Conservation (phyloP, 2,888 invertebrate genomes). For the Helobdella robusta region DNA sequence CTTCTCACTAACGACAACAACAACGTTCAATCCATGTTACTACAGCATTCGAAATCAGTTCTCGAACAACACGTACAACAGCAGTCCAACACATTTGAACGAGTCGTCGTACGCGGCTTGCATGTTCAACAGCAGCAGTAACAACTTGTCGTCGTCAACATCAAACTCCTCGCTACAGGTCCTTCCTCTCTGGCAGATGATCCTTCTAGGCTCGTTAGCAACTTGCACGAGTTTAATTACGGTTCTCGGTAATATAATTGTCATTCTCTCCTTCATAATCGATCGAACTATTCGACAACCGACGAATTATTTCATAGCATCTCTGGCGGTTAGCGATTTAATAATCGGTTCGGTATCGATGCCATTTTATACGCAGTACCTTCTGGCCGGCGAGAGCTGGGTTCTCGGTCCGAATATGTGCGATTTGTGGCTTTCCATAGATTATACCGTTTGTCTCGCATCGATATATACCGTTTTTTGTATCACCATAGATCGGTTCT, state of each 20-base stretch:
- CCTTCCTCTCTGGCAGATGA: conserved; percentile 82
- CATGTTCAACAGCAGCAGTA: too few species aligned
- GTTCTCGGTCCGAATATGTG: conserved; percentile 87
- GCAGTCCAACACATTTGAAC: too few species aligned
- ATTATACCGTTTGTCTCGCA: conserved; percentile 88
- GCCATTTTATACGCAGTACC: conserved; percentile 90
- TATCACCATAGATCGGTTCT: conserved; percentile 95
- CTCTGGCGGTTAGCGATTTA: conserved; percentile 90
- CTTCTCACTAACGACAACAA: too few species aligned
- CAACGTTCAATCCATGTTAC: too few species aligned
- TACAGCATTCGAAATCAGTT: too few species aligned
- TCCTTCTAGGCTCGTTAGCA: conserved; percentile 75
- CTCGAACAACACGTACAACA: too few species aligned
- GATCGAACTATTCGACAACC: conserved; percentile 83
- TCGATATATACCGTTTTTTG: conserved; percentile 97
- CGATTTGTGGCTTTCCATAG: conserved; percentile 94
- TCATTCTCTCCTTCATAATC: conserved; percentile 84
- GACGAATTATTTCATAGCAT: conserved; percentile 89
- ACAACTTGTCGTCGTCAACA: too few species aligned
- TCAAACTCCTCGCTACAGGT: too few species aligned
- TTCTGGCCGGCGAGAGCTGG: conserved; percentile 82
- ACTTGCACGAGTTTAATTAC: conserved; percentile 81
- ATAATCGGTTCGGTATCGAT: conserved; percentile 66
- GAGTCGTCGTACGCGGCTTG: too few species aligned
- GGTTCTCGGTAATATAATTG: conserved; percentile 87